Conservation (phyloP, 2,797 vertebrate species). For the Margarornis squamiger region DNA sequence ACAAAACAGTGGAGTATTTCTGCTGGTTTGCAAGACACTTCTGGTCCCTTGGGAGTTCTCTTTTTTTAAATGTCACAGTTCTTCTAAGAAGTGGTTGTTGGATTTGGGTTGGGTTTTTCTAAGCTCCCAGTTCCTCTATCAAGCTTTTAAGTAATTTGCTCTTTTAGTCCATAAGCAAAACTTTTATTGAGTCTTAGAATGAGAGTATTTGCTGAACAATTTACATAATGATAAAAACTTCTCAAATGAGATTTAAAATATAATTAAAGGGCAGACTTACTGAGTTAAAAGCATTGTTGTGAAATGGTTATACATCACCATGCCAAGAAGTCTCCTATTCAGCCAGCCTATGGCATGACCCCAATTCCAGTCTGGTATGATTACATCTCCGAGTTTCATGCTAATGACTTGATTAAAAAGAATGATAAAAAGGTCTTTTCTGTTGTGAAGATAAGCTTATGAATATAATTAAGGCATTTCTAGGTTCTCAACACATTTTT, state of each 20-base stretch:
- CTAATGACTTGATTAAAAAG: slow-evolving; percentile 75
- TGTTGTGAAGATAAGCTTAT: slow-evolving; percentile 69
- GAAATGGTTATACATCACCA: slow-evolving; percentile 68
- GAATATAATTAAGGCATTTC: slow-evolving; percentile 68
- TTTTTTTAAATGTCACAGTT: not conserved
- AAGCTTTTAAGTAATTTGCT: slow-evolving; percentile 46
- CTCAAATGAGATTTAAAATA: slow-evolving; percentile 72
- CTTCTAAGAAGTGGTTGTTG: not conserved
- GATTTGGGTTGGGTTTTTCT: not conserved
- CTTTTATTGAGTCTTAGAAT: slow-evolving; percentile 68
- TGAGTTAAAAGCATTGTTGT: slow-evolving; percentile 61
- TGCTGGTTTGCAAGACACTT: not conserved
- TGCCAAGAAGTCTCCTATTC: slow-evolving; percentile 65
- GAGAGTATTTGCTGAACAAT: slow-evolving; percentile 82
- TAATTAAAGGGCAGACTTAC: slow-evolving; percentile 73
- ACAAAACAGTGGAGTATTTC: not conserved
- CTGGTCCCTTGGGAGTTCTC: not conserved
- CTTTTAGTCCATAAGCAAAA: slow-evolving; percentile 33
- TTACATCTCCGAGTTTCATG: slow-evolving; percentile 74
- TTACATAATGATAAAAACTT: slow-evolving; percentile 73
- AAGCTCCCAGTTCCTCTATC: not conserved
- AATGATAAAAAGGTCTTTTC: slow-evolving; percentile 70
- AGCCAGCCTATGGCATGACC: slow-evolving; percentile 70
- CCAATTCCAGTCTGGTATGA: slow-evolving; percentile 74
- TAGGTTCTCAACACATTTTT: slow-evolving; percentile 47